A percentile compares a stretch with the other conserved stretches of the same genome.
Conservation (phyloP, 2,888 invertebrate species). For the Melieria crassipennis region DNA sequence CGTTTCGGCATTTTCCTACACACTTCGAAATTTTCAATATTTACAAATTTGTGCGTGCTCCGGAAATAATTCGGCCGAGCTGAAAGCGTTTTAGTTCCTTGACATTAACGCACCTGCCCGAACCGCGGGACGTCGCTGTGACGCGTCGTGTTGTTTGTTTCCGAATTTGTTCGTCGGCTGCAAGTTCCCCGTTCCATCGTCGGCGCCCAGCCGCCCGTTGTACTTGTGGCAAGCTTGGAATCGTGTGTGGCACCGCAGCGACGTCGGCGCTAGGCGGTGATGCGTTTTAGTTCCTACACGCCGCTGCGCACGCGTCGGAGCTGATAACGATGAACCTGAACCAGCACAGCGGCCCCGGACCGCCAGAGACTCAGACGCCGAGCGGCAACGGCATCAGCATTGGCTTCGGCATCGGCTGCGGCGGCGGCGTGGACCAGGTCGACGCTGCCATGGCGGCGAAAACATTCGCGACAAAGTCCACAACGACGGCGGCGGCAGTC, state of each 20-base stretch:
- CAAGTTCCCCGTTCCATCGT: constrained; percentile 2
- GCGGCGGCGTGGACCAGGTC: constrained; percentile 43
- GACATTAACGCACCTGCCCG: not conserved
- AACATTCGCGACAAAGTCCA: constrained; percentile 15
- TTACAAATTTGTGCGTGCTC: no score
- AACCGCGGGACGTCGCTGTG: not conserved
- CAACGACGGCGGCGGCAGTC: constrained; percentile 27
- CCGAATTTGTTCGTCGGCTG: not conserved
- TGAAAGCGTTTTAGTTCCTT: not conserved
- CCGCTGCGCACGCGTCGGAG: constrained; percentile 50
- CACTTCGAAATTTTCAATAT: no score
- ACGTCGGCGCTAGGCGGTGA: constrained; percentile 32
- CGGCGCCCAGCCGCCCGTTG: not conserved
- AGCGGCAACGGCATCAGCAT: not conserved
- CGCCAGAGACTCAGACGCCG: constrained; percentile 40
- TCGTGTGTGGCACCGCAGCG: not conserved
- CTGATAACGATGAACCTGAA: constrained; percentile 66
- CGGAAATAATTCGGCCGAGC: no score
- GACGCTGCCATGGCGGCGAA: constrained; percentile 41
- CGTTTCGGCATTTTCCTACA: no score
- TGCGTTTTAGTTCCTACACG: constrained; percentile 37
- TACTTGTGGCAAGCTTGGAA: not conserved
- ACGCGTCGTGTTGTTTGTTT: not conserved
- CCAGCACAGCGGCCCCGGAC: constrained; percentile 66
- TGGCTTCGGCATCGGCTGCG: not conserved